Evolutionary conservation across 2,113 vertebrate species (phyloP).

Genomic region (Kryptolebias marmoratus): DNA sequence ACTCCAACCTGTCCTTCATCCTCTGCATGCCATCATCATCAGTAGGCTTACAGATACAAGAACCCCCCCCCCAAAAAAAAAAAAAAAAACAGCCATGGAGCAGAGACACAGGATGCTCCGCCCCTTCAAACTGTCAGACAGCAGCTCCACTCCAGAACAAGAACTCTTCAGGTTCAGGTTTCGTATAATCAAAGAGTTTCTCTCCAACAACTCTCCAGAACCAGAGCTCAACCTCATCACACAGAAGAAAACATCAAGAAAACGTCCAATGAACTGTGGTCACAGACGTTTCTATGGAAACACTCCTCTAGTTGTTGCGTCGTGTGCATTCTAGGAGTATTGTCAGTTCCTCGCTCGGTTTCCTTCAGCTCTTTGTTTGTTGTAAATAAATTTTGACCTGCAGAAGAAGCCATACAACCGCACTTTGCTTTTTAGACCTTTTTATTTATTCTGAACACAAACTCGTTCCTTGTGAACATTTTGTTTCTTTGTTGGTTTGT

Average conservation of each 20-base stretch:
- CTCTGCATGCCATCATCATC: background rate
- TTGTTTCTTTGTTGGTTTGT: slow-evolving; percentile 18
- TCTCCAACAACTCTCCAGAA: no score
- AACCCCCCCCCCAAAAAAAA: no score
- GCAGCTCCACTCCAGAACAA: no score
- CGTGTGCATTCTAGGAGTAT: background rate
- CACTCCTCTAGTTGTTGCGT: no score
- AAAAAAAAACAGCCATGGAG: no score
- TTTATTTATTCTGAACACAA: slow-evolving; percentile 54
- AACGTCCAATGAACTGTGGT: background rate
- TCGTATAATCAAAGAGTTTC: background rate
- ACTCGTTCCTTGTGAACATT: slow-evolving; percentile 49
- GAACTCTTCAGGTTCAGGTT: slow-evolving; percentile 3
- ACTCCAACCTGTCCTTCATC: background rate
- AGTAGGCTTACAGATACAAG: background rate
- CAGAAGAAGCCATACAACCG: slow-evolving; percentile 50
- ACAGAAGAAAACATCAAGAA: background rate
- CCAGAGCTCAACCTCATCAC: background rate
- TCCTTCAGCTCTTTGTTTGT: background rate
- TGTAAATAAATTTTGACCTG: slow-evolving; percentile 55
- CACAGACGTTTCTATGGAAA: background rate
- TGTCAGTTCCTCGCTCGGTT: background rate
- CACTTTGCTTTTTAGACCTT: slow-evolving; percentile 12
- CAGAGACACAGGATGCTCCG: background rate
- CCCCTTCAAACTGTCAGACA: background rate